A percentile compares a stretch with the other conserved stretches of the same genome.
These are phyloP conservation scores for Orchesella cincta DNA, from an alignment of 1,140 invertebrate species.

Conservation along the genomic window DNA sequence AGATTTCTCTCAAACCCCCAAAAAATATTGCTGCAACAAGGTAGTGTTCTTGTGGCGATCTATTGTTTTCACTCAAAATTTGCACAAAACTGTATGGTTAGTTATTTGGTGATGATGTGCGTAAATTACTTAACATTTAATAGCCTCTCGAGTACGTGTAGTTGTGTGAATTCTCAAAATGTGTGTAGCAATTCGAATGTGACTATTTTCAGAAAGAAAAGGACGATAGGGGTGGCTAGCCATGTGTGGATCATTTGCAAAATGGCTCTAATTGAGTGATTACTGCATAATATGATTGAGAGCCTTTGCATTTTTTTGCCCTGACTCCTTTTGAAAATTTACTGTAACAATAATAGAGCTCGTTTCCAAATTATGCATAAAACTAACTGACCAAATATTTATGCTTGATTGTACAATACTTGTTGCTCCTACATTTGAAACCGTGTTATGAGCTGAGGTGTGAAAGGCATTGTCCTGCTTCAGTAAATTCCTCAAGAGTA, in stretches of 20 bases:
- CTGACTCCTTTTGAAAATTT: too few relatives aligned
- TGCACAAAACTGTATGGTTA: too few relatives aligned
- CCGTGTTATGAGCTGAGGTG: not conserved
- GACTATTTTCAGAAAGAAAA: not conserved
- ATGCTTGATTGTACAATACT: not conserved
- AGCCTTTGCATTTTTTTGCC: too few relatives aligned
- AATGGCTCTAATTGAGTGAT: conserved; percentile 23
- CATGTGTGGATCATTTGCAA: conserved; percentile 26
- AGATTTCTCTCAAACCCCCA: too few relatives aligned
- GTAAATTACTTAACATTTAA: conserved; percentile 10
- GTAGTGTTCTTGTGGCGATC: too few relatives aligned
- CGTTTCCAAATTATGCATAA: too few relatives aligned
- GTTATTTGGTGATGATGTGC: not conserved
- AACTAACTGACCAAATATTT: too few relatives aligned
- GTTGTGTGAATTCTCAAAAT: not conserved
- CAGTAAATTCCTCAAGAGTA: too few relatives aligned
- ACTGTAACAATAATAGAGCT: too few relatives aligned
- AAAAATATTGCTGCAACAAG: too few relatives aligned
- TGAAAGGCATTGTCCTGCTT: too few relatives aligned
- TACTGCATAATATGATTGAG: not conserved
- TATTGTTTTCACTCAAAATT: too few relatives aligned
- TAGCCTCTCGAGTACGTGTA: not conserved
- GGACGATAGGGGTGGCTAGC: conserved; percentile 11
- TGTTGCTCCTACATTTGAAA: not conserved
- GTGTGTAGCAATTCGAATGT: not conserved